phyloP scores from a whole-genome alignment of 2,797 vertebrate species.

The Neosilurus hyrtlii region DNA sequence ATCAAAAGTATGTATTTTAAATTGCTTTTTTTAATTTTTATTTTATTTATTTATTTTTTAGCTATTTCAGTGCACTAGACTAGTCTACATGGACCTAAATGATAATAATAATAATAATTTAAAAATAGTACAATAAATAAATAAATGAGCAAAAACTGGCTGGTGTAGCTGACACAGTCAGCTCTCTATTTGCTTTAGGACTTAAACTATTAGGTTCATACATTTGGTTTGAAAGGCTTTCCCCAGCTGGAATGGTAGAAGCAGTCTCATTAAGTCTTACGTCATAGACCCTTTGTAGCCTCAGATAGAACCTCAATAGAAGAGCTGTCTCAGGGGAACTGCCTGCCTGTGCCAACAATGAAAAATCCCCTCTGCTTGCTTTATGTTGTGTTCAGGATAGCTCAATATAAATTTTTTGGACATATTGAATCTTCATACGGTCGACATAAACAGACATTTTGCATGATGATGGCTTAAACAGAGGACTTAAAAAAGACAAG shows the following conservation, averaged over 20 bases:
- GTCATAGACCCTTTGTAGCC: constrained; percentile 45
- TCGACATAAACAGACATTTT: constrained; percentile 6
- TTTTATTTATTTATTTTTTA: too few species aligned
- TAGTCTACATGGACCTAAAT: neutral
- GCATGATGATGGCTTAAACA: neutral
- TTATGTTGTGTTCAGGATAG: constrained; percentile 30
- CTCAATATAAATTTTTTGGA: neutral
- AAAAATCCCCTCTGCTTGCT: constrained; percentile 30
- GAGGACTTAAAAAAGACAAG: neutral
- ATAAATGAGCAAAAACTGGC: neutral
- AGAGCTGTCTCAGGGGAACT: constrained; percentile 39
- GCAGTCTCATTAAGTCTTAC: constrained; percentile 53
- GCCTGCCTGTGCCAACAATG: constrained; percentile 33
- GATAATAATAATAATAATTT: too few species aligned
- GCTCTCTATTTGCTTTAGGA: constrained; percentile 6
- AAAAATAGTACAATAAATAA: neutral
- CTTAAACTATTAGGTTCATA: constrained; percentile 19
- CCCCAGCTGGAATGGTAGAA: constrained; percentile 27
- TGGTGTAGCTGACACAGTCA: constrained; percentile 3
- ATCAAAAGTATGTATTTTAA: neutral
- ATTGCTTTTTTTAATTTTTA: too few species aligned
- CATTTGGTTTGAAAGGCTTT: constrained; percentile 27
- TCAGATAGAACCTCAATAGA: constrained; percentile 43
- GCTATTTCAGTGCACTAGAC: neutral
- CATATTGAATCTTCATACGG: neutral